Conservation (phyloP, 37 sponge, comb jelly and placozoan species). For the Eunapius fragilis region DNA sequence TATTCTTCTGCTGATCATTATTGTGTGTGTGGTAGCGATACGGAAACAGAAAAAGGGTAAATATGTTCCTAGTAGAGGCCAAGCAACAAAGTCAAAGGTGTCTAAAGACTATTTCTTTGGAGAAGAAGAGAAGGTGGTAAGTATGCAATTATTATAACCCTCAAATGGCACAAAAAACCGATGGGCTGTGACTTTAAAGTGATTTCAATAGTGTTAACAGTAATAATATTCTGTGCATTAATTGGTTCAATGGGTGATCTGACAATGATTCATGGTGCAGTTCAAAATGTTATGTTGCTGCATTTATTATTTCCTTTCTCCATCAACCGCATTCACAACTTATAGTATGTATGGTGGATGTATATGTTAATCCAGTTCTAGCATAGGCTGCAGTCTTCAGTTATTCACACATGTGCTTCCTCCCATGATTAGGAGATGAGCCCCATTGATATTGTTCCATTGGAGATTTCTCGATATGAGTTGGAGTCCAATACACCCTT, state of each 20-base stretch:
- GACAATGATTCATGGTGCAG: too few relatives aligned
- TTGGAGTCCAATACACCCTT: background rate
- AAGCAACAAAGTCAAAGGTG: background rate
- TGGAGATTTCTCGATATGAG: slow-evolving; percentile 33
- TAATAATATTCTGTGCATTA: too few relatives aligned
- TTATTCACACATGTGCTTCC: background rate
- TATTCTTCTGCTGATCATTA: slow-evolving; percentile 12
- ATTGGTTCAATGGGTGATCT: too few relatives aligned
- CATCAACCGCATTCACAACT: too few relatives aligned
- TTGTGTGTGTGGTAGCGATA: slow-evolving; percentile 2
- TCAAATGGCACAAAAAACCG: too few relatives aligned
- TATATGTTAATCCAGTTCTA: background rate
- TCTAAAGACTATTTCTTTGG: slow-evolving; percentile 49
- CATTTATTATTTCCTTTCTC: background rate
- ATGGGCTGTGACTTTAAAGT: too few relatives aligned
- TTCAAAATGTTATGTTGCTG: too few relatives aligned
- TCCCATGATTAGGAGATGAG: slow-evolving; percentile 72
- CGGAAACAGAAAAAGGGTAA: slow-evolving; percentile 22
- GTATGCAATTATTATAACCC: slow-evolving; percentile 16
- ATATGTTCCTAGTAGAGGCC: slow-evolving; percentile 2
- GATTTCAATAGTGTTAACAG: too few relatives aligned
- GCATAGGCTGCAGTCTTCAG: too few relatives aligned
- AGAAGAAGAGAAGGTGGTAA: slow-evolving; percentile 75
- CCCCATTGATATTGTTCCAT: slow-evolving; percentile 80
- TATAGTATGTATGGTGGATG: too few relatives aligned